phyloP scores from a whole-genome alignment of 2,888 invertebrate species.

The Dascillus cervinus region DNA sequence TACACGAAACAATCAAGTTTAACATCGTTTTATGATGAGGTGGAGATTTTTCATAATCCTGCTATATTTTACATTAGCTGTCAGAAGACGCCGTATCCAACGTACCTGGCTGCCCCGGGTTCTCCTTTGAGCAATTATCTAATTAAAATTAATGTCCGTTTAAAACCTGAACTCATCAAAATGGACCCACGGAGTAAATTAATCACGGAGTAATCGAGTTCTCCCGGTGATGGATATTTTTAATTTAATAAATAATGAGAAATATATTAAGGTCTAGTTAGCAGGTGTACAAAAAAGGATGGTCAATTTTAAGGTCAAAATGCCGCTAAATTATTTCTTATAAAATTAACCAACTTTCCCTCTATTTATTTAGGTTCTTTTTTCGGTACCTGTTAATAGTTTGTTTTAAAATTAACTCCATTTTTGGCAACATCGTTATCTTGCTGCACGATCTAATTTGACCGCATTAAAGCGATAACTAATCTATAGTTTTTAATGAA shows the following conservation, averaged over 20 bases:
- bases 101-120: slow-evolving; percentile 33
- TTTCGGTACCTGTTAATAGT: too few species aligned
- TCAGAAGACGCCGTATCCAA: slow-evolving; percentile 21
- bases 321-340: neutral
- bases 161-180: slow-evolving; percentile 42
- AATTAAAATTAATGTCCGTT: slow-evolving; percentile 44
- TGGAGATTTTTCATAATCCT: slow-evolving; percentile 20
- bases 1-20: too few species aligned
- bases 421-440: too few species aligned
- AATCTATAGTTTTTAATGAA: too few species aligned
- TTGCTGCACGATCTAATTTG: too few species aligned
- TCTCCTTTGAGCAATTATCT: slow-evolving; percentile 43
- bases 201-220: slow-evolving; percentile 41
- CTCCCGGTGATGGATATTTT: slow-evolving; percentile 41
- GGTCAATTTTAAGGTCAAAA: slow-evolving; percentile 20
- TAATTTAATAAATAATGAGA: slow-evolving; percentile 44
- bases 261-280: slow-evolving; percentile 39
- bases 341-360: neutral
- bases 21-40: too few species aligned
- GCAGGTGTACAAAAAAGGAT: slow-evolving; percentile 40
- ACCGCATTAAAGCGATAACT: too few species aligned
- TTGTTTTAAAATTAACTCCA: too few species aligned
- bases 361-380: too few species aligned
- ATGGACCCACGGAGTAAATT: slow-evolving; percentile 37
- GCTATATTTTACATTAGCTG: slow-evolving; percentile 32